Conservation (phyloP, 2,113 vertebrate genomes). For the Tachycineta bicolor region DNA sequence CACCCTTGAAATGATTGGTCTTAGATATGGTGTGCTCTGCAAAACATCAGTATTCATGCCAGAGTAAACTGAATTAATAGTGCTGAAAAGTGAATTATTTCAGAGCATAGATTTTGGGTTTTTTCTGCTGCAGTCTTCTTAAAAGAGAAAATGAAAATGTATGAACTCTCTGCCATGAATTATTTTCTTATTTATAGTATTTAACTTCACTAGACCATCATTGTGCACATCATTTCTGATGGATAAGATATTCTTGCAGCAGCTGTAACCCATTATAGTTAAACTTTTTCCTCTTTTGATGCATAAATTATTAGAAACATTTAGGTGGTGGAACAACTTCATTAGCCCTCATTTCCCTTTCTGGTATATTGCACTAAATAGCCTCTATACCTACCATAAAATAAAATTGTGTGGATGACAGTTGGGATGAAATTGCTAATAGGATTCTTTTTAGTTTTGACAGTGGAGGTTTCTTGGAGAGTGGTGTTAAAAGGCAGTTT, state of each 20-base stretch:
- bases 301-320: background rate
- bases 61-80: background rate
- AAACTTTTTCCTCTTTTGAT: background rate
- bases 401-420: background rate
- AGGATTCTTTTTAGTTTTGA: background rate
- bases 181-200: conserved; percentile 11
- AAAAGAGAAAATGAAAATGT: conserved; percentile 11
- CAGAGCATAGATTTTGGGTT: background rate
- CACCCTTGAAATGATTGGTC: background rate
- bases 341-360: background rate
- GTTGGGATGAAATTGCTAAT: background rate
- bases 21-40: background rate
- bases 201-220: background rate
- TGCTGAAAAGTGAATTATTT: background rate
- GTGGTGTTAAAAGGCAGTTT: background rate
- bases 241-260: background rate
- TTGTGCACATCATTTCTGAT: background rate
- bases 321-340: background rate
- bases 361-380: background rate
- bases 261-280: background rate
- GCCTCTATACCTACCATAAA: background rate
- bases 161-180: background rate
- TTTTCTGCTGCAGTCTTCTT: background rate
- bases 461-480: background rate
- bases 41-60: background rate